Evolutionary conservation across 2,113 vertebrate genomes (phyloP).

Genomic region (Neogobius melanostomus): DNA sequence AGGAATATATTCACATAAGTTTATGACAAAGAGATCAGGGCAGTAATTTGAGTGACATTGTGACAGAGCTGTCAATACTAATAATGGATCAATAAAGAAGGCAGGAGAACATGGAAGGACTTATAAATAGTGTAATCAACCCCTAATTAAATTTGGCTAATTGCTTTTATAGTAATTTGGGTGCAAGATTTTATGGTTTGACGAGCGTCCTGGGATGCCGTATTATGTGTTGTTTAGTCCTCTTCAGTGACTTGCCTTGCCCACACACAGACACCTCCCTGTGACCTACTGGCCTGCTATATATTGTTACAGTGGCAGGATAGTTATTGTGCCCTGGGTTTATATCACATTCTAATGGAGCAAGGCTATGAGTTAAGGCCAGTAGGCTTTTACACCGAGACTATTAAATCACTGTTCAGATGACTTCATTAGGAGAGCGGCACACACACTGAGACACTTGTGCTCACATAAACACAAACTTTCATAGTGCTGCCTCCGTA

Average conservation of each 20-base stretch:
- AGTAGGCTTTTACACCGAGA: slow-evolving; percentile 68
- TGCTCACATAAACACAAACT: slow-evolving; percentile 34
- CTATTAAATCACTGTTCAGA: slow-evolving; percentile 75
- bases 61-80: slow-evolving; percentile 39
- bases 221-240: slow-evolving; percentile 56
- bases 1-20: slow-evolving; percentile 38
- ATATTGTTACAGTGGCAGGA: slow-evolving; percentile 72
- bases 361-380: slow-evolving; percentile 73
- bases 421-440: slow-evolving; percentile 77
- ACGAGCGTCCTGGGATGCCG: slow-evolving; percentile 43
- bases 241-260: slow-evolving; percentile 64
- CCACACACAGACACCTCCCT: slow-evolving; percentile 38
- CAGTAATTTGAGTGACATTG: slow-evolving; percentile 43
- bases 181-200: slow-evolving; percentile 70
- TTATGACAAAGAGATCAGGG: slow-evolving; percentile 25
- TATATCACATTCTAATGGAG: slow-evolving; percentile 78
- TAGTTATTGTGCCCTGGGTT: slow-evolving; percentile 72
- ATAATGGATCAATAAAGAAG: slow-evolving; percentile 32
- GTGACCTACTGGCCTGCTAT: slow-evolving; percentile 67
- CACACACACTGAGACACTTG: slow-evolving; percentile 69
- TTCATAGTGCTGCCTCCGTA: slow-evolving; percentile 64
- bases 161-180: slow-evolving; percentile 65
- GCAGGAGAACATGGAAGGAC: slow-evolving; percentile 22
- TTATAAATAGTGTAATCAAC: slow-evolving; percentile 71
- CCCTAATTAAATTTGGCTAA: slow-evolving; percentile 66